Conservation (phyloP, 53 echinoderm and acorn worm genomes). For the Holothuria scabra region DNA sequence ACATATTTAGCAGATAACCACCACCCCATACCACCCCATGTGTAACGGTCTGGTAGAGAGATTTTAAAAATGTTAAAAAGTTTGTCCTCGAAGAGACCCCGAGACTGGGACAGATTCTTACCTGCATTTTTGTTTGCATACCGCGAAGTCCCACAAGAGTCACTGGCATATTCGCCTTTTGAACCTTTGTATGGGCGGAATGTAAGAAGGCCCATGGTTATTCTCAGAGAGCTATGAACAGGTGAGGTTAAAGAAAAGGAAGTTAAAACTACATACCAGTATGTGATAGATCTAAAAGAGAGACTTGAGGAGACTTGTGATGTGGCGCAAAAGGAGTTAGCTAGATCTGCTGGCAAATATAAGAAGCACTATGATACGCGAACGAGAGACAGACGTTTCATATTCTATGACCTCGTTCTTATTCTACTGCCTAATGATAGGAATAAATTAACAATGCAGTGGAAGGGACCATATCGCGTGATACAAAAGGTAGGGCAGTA, state of each 20-base stretch:
- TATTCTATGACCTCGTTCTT: conserved; percentile 33
- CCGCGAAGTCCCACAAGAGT: conserved; percentile 52
- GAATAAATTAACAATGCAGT: conserved; percentile 46
- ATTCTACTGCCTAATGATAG: conserved; percentile 39
- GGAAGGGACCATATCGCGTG: conserved; percentile 41
- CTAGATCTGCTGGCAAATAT: conserved; percentile 32
- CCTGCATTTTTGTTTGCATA: conserved; percentile 46
- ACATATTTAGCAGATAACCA: conserved; percentile 44
- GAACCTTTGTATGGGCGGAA: conserved; percentile 37
- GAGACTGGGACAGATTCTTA: conserved; percentile 57
- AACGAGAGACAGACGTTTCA: conserved; percentile 43
- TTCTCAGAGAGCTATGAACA: conserved; percentile 37
- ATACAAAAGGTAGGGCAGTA: conserved; percentile 20
- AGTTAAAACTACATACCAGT: conserved; percentile 45
- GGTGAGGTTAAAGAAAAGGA: conserved; percentile 5
- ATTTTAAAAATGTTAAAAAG: conserved; percentile 46
- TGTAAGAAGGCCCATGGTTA: not conserved
- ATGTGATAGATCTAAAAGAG: conserved; percentile 20
- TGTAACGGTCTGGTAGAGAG: conserved; percentile 7
- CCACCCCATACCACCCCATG: conserved; percentile 54
- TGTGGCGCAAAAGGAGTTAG: conserved; percentile 46
- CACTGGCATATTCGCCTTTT: conserved; percentile 28
- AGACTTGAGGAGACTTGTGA: conserved; percentile 52
- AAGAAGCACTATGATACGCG: conserved; percentile 37
- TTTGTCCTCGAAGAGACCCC: conserved; percentile 48